Evolutionary conservation across 1,140 invertebrate genomes (phyloP), one percentile per base, ranked within the genome.

Genomic region (Macrotrachela quadricornifera): DNA sequence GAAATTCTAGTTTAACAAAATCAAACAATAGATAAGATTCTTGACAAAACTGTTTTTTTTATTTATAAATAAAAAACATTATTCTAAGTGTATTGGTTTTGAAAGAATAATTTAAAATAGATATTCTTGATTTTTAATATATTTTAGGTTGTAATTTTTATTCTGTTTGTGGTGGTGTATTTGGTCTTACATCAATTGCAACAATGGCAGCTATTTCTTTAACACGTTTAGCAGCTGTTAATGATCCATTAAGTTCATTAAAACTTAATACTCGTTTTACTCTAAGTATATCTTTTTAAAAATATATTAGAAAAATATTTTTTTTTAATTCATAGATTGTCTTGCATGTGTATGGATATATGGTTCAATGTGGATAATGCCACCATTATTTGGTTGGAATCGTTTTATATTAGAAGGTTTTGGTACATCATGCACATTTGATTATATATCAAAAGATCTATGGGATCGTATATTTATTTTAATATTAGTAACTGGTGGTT

Each of bases 391-490:
- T 30, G 21, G 21, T 30, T 30, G 21, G 21, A 30, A 30, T 42
- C 18, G 51, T n/a, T 53, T 53, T 53, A 44, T 53, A 18, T 12
- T 53, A 10, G 51, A 53, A 48, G 51, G 51, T n/a, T 45, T 53
- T 36, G 21, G 46, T 0, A 53, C 51, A 11, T 53, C 51, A 40
- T 53, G 51, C 17, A 46, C 51, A 12, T 53, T 53, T 36, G 51
- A 53, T 42, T 53, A 53, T 40, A 10, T 53, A 9, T 46, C 44
- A 42, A 38, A 30, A 37, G 45, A 53, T 41, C 8, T 40, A 8
- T 0, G 12, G 1, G 8, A 44, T n/a, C 44, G 51, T 13, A 15
- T 15, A 8, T 53, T 46, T 16, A 53, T 53, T 37, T 14, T 53
- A 18, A 42, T 48, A 10, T 46, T 53, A 44, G 16, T 53, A 1